These are phyloP conservation scores for Micrasema minimum DNA, from an alignment of 1,140 invertebrate species.

Conservation along the genomic window DNA sequence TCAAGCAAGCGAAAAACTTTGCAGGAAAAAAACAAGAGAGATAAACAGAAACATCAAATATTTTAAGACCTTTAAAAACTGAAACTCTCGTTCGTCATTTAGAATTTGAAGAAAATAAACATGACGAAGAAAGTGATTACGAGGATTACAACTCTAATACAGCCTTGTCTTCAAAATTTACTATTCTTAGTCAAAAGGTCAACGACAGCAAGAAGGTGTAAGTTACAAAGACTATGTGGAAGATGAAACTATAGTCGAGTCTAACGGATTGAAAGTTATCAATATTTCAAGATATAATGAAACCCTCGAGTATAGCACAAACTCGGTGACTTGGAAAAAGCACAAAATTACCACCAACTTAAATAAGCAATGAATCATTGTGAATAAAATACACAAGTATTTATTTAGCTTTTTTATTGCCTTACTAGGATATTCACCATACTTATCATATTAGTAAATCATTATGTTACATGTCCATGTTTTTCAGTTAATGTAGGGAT, in stretches of 20 bases:
- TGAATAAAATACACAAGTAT: background rate
- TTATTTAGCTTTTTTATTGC: too few species aligned
- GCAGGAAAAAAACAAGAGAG: background rate
- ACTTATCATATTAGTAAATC: too few species aligned
- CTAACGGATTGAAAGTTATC: slow-evolving; percentile 5
- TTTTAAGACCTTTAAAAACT: background rate
- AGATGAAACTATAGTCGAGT: background rate
- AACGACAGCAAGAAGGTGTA: background rate
- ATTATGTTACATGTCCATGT: too few species aligned
- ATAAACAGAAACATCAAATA: too few species aligned
- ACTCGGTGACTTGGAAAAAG: background rate
- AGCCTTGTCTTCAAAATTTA: background rate
- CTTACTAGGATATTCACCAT: too few species aligned
- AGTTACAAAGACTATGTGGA: background rate
- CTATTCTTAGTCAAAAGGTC: background rate
- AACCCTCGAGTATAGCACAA: background rate
- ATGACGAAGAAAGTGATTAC: background rate
- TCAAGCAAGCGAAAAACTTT: background rate
- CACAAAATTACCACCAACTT: background rate
- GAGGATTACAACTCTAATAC: background rate
- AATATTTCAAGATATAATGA: slow-evolving; percentile 2
- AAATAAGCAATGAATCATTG: background rate
- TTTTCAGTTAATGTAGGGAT: too few species aligned
- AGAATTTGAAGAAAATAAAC: background rate
- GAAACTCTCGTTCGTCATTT: background rate